A percentile compares a stretch with the other conserved stretches of the same genome.
phyloP scores from a whole-genome alignment of 2,113 vertebrate species.

The Cinclus mexicanus region DNA sequence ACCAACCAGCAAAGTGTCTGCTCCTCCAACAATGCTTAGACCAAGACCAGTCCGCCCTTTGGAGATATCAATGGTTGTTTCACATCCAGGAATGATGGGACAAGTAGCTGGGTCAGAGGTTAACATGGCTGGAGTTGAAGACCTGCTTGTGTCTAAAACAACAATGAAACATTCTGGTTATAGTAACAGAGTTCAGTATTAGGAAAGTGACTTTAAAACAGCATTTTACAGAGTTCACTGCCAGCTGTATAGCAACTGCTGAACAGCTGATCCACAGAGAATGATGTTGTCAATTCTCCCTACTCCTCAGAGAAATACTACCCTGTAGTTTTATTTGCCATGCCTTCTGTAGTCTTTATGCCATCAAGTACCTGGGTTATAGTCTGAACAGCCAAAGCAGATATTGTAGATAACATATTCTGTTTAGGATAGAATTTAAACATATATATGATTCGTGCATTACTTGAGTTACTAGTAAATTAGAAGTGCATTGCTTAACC shows the following conservation, averaged over 20 bases:
- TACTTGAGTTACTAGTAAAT: background rate
- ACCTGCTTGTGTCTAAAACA: slow-evolving; percentile 83
- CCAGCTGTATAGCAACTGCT: background rate
- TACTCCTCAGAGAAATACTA: background rate
- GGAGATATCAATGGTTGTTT: slow-evolving; percentile 96
- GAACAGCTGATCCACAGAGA: background rate
- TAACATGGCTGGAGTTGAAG: slow-evolving; percentile 86
- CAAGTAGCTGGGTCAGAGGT: slow-evolving; percentile 89
- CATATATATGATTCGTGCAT: background rate
- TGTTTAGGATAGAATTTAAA: background rate
- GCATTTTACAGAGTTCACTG: background rate
- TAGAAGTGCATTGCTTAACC: background rate
- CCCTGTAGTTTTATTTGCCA: background rate
- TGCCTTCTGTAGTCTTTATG: background rate
- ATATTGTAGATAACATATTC: background rate
- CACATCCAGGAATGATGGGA: slow-evolving; percentile 95
- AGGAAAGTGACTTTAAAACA: background rate
- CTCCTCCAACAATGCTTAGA: slow-evolving; percentile 96
- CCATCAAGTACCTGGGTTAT: background rate
- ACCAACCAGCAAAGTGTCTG: slow-evolving; percentile 93
- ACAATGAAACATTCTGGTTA: background rate
- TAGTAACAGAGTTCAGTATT: background rate
- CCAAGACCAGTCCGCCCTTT: slow-evolving; percentile 95
- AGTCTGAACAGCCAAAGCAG: background rate
- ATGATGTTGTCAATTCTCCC: background rate